phyloP scores from a whole-genome alignment of 1,140 invertebrate genomes.

The Pemphigus obesinymphae region DNA sequence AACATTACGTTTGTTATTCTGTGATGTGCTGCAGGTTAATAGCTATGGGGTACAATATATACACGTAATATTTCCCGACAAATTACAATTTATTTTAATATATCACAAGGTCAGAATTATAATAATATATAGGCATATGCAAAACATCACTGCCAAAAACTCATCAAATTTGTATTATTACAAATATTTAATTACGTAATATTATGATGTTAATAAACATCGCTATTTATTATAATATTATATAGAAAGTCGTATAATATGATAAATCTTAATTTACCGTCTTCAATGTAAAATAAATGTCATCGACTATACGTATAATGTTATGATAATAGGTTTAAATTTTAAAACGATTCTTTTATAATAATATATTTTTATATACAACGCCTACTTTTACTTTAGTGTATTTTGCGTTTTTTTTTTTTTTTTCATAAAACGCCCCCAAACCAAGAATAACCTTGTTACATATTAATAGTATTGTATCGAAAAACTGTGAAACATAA shows the following conservation, averaged over 20 bases:
- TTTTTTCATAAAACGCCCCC: constrained; percentile 3
- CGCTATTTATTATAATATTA: neutral
- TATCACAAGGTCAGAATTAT: neutral
- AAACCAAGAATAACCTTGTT: constrained; percentile 3
- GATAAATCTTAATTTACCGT: neutral
- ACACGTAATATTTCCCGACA: neutral
- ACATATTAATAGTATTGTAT: neutral
- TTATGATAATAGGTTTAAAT: neutral
- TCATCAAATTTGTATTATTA: neutral
- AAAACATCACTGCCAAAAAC: constrained; percentile 8
- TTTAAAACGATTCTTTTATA: neutral
- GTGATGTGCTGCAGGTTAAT: neutral
- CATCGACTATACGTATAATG: neutral
- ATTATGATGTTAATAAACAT: neutral
- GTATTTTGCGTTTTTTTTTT: neutral
- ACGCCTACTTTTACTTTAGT: constrained; percentile 19
- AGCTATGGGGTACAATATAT: neutral
- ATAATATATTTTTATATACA: neutral
- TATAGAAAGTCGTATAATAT: neutral
- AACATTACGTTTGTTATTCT: neutral
- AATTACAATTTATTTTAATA: neutral
- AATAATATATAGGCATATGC: neutral
- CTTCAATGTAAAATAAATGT: neutral
- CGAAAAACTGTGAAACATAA: neutral
- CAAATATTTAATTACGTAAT: neutral